Evolutionary conservation across 2,797 vertebrate genomes (phyloP), one percentile per base, ranked within the genome.

Genomic region (Novumbra hubbsi): DNA sequence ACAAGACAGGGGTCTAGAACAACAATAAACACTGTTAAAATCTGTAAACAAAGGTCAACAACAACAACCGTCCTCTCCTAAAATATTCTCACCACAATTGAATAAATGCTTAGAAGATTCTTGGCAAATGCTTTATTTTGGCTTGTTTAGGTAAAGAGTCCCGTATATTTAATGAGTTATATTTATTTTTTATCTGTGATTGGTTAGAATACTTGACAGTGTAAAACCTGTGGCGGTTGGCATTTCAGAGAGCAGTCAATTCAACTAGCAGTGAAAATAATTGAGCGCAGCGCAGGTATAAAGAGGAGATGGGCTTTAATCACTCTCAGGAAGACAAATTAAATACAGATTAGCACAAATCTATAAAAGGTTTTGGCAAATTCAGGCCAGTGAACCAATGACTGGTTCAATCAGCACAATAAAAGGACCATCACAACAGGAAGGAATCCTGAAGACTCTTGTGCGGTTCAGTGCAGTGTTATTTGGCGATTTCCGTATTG

Each of bases 331-430:
- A 34, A 71, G 32, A 71, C 30, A 71, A 57, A 71, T 27, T 45
- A 38, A 41, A 71, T 21, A 60, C n/a, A 71, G 70, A 60, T 71
- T 71, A 41, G 52, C 70, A 21, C 32, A 19, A 11, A 60, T 41
- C 70, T 52, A 57, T 71, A 71, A 34, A 57, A 71, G 60, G 38
- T 38, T 24, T 32, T 41, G 32, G 4, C 55, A 30, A 50, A 70
- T 70, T n/a, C 70, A 71, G 32, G 41, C 34, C 14, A 45, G 41
- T 71, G 70, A 71, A 34, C 52, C 32, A 60, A n/a, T 24, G 5
- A 65, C 30, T 28, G 7, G 27, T 64, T 30, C 28, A 64, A 34
- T 71, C 24, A 60, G 38, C 32, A 38, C 19, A 62, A 60, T 21
- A 71, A 21, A 57, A 71, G 17, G 41, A 45, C 32, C 41, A 34